Base-by-base conservation (phyloP, 2,888 invertebrate genomes). In the Trilocha varians region DNA sequence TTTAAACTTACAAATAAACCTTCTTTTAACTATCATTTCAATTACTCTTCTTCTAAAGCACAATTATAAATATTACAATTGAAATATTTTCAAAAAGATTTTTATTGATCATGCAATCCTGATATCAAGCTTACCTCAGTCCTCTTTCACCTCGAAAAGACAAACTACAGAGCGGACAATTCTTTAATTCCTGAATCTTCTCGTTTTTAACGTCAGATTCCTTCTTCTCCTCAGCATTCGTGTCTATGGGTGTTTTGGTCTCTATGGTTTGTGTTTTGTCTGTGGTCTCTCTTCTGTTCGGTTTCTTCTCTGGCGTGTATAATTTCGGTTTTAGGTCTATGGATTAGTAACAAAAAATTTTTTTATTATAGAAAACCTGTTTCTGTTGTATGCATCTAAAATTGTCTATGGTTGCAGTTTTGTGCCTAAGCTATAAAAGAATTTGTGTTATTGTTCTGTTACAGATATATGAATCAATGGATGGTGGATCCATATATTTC, bases 111-210 rank as follows among this genome's bases (percentile, higher is more conserved):
- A 11, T 14, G 36, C 17, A 4, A 5, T 13, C 4, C 13, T 5
- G 4, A 38, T 5, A 41, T n/a, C 11, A 17, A 37, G 41, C 48
- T 47, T 50, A 82, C 84, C 78, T 77, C 32, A 84, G 46, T 0
- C 83, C 79, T 37, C 79, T 58, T 8, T 78, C 80, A 1, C 79
- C 78, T 2, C 70, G 60, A 45, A 79, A 84, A 0, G 67, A 61
- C 33, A 72, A 49, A 45, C 62, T 75, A 51, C 84, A 84, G 44
- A 74, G 40, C 0, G 46, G 50, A 42, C 84, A 84, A 13, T 46
- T 54, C 45, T 61, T 73, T 57, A 59, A 57, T 11, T 66, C 66
- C 13, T 40, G 41, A 6, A 18, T 44, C 1, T 61, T 63, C 1
- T 63, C 62, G n/a, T 50, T 50, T 13, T 44, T 46, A 15, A 37